phyloP scores from a whole-genome alignment of 2,797 vertebrate genomes.

The Oceanodroma leucorhoa region DNA sequence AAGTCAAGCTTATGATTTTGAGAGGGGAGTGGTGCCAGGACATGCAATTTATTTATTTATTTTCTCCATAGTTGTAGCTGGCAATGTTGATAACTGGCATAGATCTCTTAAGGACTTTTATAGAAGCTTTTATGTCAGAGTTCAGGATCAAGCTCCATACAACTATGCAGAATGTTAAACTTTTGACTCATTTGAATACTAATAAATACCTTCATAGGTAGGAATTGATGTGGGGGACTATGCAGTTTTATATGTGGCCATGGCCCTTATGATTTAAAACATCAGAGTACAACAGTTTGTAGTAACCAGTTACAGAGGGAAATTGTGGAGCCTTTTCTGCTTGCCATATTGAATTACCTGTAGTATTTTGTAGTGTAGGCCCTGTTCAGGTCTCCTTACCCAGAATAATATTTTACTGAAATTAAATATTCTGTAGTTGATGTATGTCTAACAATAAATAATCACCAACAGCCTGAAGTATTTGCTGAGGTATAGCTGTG shows the following conservation, averaged over 20 bases:
- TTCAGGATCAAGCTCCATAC: neutral
- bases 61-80: neutral
- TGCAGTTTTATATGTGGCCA: neutral
- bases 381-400: neutral
- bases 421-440: neutral
- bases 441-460: slow-evolving; percentile 14
- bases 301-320: neutral
- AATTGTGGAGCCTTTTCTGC: neutral
- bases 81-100: neutral
- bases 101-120: neutral
- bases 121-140: neutral
- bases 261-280: neutral
- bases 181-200: neutral
- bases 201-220: neutral
- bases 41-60: neutral
- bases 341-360: neutral
- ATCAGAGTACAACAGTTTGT: neutral
- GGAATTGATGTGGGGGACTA: neutral
- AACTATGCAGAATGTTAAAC: neutral
- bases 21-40: neutral
- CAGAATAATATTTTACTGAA: neutral
- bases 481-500: slow-evolving; percentile 16
- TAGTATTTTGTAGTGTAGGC: neutral
- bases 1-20: neutral
- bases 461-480: neutral